Base-by-base conservation (phyloP, 2,888 invertebrate genomes). In the Stratiomys singularior region DNA sequence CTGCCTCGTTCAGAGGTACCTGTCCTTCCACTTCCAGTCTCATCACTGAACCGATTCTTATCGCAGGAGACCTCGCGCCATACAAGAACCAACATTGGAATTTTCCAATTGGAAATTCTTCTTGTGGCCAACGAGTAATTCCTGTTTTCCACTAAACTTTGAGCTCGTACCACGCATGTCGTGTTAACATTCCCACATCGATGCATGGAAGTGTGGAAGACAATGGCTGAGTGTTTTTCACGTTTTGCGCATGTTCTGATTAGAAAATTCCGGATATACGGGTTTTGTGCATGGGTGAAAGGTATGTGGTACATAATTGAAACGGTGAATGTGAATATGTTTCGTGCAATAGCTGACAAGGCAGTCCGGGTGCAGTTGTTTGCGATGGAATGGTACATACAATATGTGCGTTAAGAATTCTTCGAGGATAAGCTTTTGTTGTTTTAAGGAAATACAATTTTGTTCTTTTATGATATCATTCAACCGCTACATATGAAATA, bases 1-100 rank as follows among this genome's bases (percentile, higher is more conserved):
- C 69, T 13, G 2, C 66, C 30, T 27, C 21, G 9, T 37, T 37
- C 37, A 18, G 47, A 56, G 56, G 71, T 56, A 72, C 71, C 71
- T 28, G 71, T 72, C 71, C 71, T 72, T 72, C 71, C 71, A 72
- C 52, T 72, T 56, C 56, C 56, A 52, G 9, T 64, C 28, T 11
- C 18, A 63, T 37, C 3, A 9, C 9, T 9, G 5, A 37, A 37
- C 5, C 9, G 37, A 37, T 37, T 37, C 37, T 37, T 37, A 37
- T 37, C 37, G 37, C 37, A 9, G 37, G 9, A 37, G 37, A n/a
- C 28, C 63, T 27, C 9, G 13, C 46, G 46, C 47, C 47, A 21
- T 7, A 9, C 25, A 7, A 18, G 47, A 46, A 30, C 18, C 15
- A 18, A 15, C 9, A 13, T 25, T 28, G 69, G 25, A 23, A 25